These are phyloP conservation scores for Lysandra coridon DNA, from an alignment of 2,888 invertebrate genomes.

Conservation along the genomic window DNA sequence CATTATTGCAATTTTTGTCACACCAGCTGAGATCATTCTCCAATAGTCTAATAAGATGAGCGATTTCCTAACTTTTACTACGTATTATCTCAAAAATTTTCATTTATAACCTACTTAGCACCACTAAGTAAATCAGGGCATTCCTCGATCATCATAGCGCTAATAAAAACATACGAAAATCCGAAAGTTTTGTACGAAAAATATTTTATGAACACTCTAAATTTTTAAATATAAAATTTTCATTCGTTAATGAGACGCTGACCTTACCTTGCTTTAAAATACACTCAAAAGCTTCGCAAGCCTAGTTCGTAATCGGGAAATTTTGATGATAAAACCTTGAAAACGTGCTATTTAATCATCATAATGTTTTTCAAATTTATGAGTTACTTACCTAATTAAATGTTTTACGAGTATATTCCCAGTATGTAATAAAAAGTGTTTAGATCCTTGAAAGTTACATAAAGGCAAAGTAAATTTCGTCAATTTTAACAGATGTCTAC, in stretches of 20 bases:
- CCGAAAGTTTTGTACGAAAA: background rate
- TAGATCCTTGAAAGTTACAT: background rate
- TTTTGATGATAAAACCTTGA: constrained; percentile 8
- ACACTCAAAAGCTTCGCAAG: constrained; percentile 25
- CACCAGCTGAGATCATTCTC: too few species aligned
- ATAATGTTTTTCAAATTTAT: background rate
- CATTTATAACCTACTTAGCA: background rate
- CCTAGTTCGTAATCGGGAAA: constrained; percentile 15
- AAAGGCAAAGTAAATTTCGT: background rate
- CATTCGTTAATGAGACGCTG: constrained; percentile 28
- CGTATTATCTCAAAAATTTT: background rate
- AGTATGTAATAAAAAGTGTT: too few species aligned
- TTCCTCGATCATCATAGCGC: constrained; percentile 1
- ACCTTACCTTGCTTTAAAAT: constrained; percentile 22
- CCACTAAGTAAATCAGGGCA: background rate
- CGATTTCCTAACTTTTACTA: background rate
- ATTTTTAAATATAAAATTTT: constrained; percentile 29
- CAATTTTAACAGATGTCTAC: background rate
- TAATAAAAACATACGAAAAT: constrained; percentile 7
- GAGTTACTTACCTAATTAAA: too few species aligned
- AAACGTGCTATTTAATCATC: constrained; percentile 6
- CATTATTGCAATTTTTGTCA: too few species aligned
- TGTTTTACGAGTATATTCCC: too few species aligned
- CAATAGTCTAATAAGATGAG: background rate
- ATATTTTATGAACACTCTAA: constrained; percentile 7